Evolutionary conservation across 2,113 vertebrate genomes (phyloP), one percentile per base, ranked within the genome.

Genomic region (Gymnorhina tibicen): DNA sequence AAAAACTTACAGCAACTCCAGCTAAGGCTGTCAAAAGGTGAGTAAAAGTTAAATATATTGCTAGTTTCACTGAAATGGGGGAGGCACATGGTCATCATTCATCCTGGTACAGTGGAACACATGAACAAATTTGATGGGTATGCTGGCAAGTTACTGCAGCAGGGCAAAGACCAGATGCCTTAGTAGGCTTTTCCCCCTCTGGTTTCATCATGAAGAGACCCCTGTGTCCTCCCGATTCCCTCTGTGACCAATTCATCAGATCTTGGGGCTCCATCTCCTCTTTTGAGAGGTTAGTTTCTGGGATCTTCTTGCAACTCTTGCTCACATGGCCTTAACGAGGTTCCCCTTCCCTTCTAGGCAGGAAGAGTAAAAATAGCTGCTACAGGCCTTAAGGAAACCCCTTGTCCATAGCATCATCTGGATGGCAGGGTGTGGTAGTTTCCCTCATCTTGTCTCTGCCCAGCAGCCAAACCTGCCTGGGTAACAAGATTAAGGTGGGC

Each of bases 21-120:
- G 98, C 98, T 66, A 99, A 99, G 97, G 93, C 99, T 16, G 98
- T 98, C 46, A 99, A 99, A 98, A 99, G 98, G 99, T 99, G 97
- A 2, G 97, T 95, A n/a, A 90, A 69, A 89, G 28, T 59, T 11
- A 89, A 74, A 64, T 30, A 33, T 23, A n/a, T 9, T 76, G 46
- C 27, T 50, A 76, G 30, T 60, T 68, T 88, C 49, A 21, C 26
- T 69, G 49, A 68, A 78, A 50, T 16, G 5, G 28, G 12, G 53
- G 16, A 46, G 18, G n/a, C 53, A 60, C 9, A 2, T 14, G 19
- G 37, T 46, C 52, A 76, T 33, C 16, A 24, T 66, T 87, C 42
- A 28, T 42, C 33, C 37, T 44, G 59, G 16, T 47, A 10, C 33
- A 55, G 35, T 33, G 20, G 32, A 86, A 74, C 46, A 44, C 17